Evolutionary conservation across 2,797 vertebrate genomes (phyloP), one percentile per base, ranked within the genome.

Genomic region (Syndactyla subalaris): DNA sequence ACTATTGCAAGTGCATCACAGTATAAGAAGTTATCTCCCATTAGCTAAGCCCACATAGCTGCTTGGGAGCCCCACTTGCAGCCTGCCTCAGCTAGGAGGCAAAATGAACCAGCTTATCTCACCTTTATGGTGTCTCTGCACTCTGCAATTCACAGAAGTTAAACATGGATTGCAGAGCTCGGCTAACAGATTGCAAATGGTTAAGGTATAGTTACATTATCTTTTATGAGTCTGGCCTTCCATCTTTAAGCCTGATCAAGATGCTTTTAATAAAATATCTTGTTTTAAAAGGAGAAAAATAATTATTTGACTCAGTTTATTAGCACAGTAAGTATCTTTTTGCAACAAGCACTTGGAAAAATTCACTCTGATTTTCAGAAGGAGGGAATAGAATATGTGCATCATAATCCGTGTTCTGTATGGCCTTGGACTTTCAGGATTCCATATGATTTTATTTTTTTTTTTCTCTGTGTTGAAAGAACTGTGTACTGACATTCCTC

Each of bases 1-100:
- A 93, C 76, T 92, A 38, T 30, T 95, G 93, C 92, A 85, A 97
- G 90, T 88, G 93, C 88, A 88, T 95, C 76, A 78, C 76, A 51
- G 41, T 86, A 38, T 90, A 86, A 94, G 93, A 77, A 92, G 80
- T 95, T 88, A 66, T 94, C 63, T 94, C 63, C 71, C 71, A 45
- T 87, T 87, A 93, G 77, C 63, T 76, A 88, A 95, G 62, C 85
- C 71, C 75, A 76, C 39, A 29, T 13, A 81, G 83, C 73, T 84
- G 51, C 85, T 79, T 0, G 0, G 48, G 39, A 95, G 89, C 65
- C 72, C 85, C 36, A 10, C 54, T 95, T 81, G 58, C 76, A 78
- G 85, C 58, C 41, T 90, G 62, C 43, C 51, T 55, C 54, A 80
- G 45, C 82, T 51, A 36, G 57, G 36, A 92, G 89, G 66, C 62